Percentiles rank a stretch among this genome's conserved stretches.
Conservation (phyloP, 2,888 invertebrate genomes). For the Drosophila merina region DNA sequence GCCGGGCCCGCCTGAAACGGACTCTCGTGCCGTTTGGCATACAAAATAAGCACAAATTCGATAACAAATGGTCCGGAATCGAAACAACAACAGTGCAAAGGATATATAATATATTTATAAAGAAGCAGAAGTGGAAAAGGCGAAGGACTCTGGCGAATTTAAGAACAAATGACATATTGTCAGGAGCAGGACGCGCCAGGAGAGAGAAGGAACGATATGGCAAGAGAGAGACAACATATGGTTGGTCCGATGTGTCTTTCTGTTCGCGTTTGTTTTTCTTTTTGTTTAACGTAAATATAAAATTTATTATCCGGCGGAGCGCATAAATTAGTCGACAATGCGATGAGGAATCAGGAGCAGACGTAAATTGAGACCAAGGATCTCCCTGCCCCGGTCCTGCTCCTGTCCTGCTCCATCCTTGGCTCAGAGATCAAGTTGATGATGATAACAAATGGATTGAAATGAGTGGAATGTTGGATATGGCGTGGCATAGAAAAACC, state of each 20-base stretch:
- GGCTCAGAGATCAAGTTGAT: conserved; percentile 30
- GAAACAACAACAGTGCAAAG: conserved; percentile 58
- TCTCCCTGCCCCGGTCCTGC: neutral
- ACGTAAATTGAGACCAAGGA: conserved; percentile 35
- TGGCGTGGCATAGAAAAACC: neutral
- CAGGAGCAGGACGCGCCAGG: conserved; percentile 52
- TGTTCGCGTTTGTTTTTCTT: conserved; percentile 52
- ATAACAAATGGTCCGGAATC: conserved; percentile 76
- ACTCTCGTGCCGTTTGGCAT: conserved; percentile 53
- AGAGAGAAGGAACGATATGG: conserved; percentile 13
- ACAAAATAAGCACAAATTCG: conserved; percentile 72
- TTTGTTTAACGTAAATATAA: conserved; percentile 71
- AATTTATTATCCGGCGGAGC: conserved; percentile 77
- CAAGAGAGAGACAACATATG: conserved; percentile 14
- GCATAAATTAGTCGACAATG: conserved; percentile 73
- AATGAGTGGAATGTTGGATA: conserved; percentile 46
- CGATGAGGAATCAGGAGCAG: conserved; percentile 63
- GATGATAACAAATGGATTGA: conserved; percentile 47
- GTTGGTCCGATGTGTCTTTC: conserved; percentile 37
- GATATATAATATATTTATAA: conserved; percentile 49
- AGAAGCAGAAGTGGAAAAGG: conserved; percentile 34
- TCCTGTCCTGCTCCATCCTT: neutral
- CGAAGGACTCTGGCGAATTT: conserved; percentile 59
- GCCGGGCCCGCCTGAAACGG: conserved; percentile 3
- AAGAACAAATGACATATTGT: conserved; percentile 76